These are phyloP conservation scores for Proisotoma minuta DNA, from an alignment of 2,888 invertebrate genomes.

Conservation along the genomic window DNA sequence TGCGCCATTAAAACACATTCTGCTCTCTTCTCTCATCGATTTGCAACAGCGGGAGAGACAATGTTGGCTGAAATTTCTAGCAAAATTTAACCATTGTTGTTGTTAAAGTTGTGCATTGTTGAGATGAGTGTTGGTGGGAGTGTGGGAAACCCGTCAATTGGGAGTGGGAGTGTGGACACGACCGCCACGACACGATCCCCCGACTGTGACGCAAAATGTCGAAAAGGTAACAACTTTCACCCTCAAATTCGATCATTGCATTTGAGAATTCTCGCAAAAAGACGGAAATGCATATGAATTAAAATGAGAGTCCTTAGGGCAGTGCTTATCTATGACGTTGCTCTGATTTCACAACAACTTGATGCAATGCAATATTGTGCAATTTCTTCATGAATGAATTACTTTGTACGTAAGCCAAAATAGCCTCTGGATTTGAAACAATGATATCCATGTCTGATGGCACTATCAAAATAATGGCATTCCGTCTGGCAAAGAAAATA, in stretches of 20 bases:
- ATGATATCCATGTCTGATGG: background rate
- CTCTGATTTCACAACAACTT: background rate
- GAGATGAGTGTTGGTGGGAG: background rate
- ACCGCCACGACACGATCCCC: conserved; percentile 16
- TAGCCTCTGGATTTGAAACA: background rate
- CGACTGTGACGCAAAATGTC: conserved; percentile 34
- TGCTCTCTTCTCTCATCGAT: no score
- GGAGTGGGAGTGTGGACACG: conserved; percentile 18
- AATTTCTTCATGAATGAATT: background rate
- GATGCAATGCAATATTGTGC: background rate
- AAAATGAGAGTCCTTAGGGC: no score
- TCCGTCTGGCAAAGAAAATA: background rate
- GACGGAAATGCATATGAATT: no score
- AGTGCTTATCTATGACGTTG: no score
- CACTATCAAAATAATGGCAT: background rate
- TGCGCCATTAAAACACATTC: no score
- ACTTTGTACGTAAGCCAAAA: background rate
- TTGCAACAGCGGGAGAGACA: no score
- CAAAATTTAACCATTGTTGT: no score
- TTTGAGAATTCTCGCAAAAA: no score
- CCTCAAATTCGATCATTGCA: no score
- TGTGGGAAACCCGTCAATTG: conserved; percentile 20
- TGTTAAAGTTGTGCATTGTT: no score
- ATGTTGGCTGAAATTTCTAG: no score
- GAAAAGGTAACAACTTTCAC: conserved; percentile 30